These are phyloP conservation scores for Caenorhabditis angaria DNA, from an alignment of 2,888 invertebrate species.

Conservation along the genomic window DNA sequence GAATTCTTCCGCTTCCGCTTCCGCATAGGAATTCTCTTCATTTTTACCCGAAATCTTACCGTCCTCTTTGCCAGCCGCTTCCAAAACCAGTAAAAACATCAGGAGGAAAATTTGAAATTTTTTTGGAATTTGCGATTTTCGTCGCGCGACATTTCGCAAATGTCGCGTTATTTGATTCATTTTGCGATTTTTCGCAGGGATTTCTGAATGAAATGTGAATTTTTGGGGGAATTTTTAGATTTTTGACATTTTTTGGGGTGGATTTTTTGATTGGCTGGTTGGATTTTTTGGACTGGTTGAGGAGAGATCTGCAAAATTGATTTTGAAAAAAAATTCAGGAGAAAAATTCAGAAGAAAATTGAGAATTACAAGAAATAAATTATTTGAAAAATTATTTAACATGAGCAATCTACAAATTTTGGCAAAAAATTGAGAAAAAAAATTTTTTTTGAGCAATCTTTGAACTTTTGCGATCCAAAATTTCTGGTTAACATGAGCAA, in stretches of 20 bases:
- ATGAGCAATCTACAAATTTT: too few species aligned
- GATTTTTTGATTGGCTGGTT: too few species aligned
- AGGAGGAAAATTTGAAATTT: slow-evolving; percentile 16
- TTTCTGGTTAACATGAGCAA: too few species aligned
- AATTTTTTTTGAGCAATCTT: too few species aligned
- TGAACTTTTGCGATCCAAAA: too few species aligned
- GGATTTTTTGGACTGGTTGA: too few species aligned
- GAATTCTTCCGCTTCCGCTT: slow-evolving; percentile 9
- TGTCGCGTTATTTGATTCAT: slow-evolving; percentile 43
- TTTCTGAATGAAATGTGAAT: background rate
- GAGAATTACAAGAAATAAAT: too few species aligned
- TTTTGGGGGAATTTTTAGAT: background rate
- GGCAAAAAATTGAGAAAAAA: too few species aligned
- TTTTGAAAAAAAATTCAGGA: too few species aligned
- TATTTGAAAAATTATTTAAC: too few species aligned
- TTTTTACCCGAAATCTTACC: slow-evolving; percentile 35
- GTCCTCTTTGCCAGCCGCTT: slow-evolving; percentile 28
- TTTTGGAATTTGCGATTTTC: slow-evolving; percentile 17
- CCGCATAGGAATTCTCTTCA: slow-evolving; percentile 27
- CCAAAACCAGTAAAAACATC: slow-evolving; percentile 17
- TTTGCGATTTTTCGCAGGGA: background rate
- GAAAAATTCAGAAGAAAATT: too few species aligned
- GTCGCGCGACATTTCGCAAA: slow-evolving; percentile 35
- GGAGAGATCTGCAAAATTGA: too few species aligned
- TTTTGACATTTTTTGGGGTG: background rate